phyloP scores from a whole-genome alignment of 2,113 vertebrate genomes.

The Chlorodrepanis virens region DNA sequence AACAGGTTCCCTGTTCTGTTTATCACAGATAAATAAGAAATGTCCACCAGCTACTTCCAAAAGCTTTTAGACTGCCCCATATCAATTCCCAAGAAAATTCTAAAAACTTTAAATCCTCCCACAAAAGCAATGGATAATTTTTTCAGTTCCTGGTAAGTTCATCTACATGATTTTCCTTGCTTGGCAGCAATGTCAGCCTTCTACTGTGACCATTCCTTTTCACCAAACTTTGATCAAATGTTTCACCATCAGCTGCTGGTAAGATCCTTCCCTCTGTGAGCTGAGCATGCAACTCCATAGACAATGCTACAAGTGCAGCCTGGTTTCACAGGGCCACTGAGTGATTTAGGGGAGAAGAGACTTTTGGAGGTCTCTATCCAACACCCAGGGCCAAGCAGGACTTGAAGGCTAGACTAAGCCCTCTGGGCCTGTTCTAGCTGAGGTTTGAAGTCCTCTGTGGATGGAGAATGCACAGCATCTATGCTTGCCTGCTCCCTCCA shows the following conservation, averaged over 20 bases:
- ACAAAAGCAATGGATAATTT: not conserved
- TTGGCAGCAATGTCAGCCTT: not conserved
- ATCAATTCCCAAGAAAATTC: not conserved
- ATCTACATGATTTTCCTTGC: not conserved
- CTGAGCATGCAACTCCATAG: not conserved
- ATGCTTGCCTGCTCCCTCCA: not conserved
- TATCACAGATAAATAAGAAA: not conserved
- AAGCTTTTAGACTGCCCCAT: not conserved
- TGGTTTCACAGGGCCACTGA: not conserved
- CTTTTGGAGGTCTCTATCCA: not conserved
- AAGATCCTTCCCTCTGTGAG: not conserved
- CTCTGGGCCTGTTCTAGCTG: not conserved
- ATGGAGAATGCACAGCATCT: not conserved
- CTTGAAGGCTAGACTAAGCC: not conserved
- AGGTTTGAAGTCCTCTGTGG: not conserved
- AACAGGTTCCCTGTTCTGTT: not conserved
- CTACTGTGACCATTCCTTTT: not conserved
- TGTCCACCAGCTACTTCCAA: not conserved
- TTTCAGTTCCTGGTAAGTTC: not conserved
- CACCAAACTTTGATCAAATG: not conserved
- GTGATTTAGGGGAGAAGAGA: not conserved
- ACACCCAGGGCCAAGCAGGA: not conserved
- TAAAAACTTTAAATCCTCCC: not conserved
- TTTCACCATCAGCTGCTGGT: not conserved
- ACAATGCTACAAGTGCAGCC: rapidly evolving